A percentile compares a stretch with the other conserved stretches of the same genome.
These are phyloP conservation scores for Sturmia bella DNA, from an alignment of 2,888 invertebrate genomes.

Conservation along the genomic window DNA sequence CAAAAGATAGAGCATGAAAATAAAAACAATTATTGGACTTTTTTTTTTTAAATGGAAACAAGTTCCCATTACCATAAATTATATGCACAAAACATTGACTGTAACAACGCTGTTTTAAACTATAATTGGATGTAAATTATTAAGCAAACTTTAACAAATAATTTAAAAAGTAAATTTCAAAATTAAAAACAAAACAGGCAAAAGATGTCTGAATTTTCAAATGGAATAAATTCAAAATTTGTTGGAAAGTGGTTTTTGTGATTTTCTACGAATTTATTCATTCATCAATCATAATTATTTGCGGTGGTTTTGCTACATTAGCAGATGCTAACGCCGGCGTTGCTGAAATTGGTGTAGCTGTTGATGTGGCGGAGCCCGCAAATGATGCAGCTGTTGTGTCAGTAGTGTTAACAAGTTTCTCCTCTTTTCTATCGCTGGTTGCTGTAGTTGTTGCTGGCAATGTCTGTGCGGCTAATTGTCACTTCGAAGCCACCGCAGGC, in stretches of 20 bases:
- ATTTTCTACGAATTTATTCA: constrained; percentile 66
- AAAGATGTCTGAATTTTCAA: neutral
- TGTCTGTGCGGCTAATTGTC: constrained; percentile 83
- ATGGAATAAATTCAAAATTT: constrained; percentile 50
- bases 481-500: constrained; percentile 79
- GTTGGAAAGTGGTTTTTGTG: constrained; percentile 52
- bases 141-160: constrained; percentile 37
- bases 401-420: constrained; percentile 69
- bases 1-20: constrained; percentile 30
- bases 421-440: constrained; percentile 71
- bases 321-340: constrained; percentile 70
- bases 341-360: constrained; percentile 73
- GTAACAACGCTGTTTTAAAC: constrained; percentile 74
- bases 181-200: constrained; percentile 21
- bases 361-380: constrained; percentile 72
- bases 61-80: constrained; percentile 43
- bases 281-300: constrained; percentile 81
- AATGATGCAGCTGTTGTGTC: constrained; percentile 66
- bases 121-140: constrained; percentile 31
- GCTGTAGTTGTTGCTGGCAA: constrained; percentile 73
- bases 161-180: constrained; percentile 41
- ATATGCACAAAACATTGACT: constrained; percentile 78
- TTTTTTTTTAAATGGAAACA: constrained; percentile 1
- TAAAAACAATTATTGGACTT: constrained; percentile 13
- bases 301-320: constrained; percentile 79